Percentiles rank a stretch among this genome's conserved stretches.
These are phyloP conservation scores for Lithophane ornitopus DNA, from an alignment of 2,888 invertebrate genomes.

Conservation along the genomic window DNA sequence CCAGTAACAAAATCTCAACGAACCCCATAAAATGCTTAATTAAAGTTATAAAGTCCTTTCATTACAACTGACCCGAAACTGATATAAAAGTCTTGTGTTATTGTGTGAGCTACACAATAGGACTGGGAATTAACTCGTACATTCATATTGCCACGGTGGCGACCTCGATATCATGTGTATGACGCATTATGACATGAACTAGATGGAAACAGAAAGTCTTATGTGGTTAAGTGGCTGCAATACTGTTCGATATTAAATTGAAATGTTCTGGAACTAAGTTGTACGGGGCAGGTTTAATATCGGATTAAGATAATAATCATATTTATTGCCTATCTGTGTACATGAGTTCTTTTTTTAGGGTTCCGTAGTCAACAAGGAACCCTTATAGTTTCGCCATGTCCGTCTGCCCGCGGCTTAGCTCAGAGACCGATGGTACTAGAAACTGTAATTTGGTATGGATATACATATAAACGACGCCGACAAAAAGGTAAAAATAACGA, in stretches of 20 bases:
- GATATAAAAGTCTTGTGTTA: conserved; percentile 60
- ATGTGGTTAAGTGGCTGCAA: neutral
- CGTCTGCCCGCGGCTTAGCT: too few relatives aligned
- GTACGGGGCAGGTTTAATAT: neutral
- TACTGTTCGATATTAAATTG: too few relatives aligned
- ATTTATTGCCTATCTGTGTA: too few relatives aligned
- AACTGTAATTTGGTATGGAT: too few relatives aligned
- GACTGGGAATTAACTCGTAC: conserved; percentile 59
- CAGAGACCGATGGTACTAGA: too few relatives aligned
- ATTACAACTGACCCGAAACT: conserved; percentile 53
- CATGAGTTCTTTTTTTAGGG: too few relatives aligned
- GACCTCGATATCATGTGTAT: conserved; percentile 60
- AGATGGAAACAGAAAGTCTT: conserved; percentile 29
- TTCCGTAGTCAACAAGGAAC: too few relatives aligned
- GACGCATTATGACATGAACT: conserved; percentile 46
- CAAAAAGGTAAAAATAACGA: too few relatives aligned
- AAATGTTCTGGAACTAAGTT: neutral
- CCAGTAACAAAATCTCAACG: conserved; percentile 36
- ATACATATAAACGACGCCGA: too few relatives aligned
- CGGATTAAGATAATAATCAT: neutral
- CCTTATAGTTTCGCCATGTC: too few relatives aligned
- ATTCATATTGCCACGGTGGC: conserved; percentile 52
- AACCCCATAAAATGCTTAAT: conserved; percentile 60
- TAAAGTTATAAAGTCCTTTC: conserved; percentile 49
- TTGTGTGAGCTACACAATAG: conserved; percentile 61